These are phyloP conservation scores for Venustoraphidia nigricollis DNA, from an alignment of 2,888 invertebrate genomes.

Conservation along the genomic window DNA sequence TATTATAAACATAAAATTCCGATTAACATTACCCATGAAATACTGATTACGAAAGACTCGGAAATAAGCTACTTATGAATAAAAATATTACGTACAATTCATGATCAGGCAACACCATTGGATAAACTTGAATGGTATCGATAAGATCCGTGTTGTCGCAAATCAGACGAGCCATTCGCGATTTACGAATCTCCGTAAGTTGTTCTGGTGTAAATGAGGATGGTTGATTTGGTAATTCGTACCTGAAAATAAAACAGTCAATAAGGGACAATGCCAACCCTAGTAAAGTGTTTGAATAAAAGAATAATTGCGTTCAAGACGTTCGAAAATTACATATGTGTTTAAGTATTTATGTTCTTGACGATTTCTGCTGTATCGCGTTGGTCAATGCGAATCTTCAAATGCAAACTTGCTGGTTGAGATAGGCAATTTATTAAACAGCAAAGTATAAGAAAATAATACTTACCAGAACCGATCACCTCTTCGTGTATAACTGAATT, in stretches of 20 bases:
- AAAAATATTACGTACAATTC: slow-evolving; percentile 57
- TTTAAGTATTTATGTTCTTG: background rate
- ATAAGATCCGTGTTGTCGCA: slow-evolving; percentile 89
- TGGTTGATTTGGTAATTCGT: slow-evolving; percentile 80
- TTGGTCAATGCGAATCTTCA: background rate
- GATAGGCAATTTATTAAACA: background rate
- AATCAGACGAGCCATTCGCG: slow-evolving; percentile 64
- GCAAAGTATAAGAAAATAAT: background rate
- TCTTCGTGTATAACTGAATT: slow-evolving; percentile 75
- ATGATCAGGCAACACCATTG: slow-evolving; percentile 84
- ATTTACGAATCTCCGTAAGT: slow-evolving; percentile 66
- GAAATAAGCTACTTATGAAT: background rate
- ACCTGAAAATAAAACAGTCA: slow-evolving; percentile 31
- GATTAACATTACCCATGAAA: too few species aligned
- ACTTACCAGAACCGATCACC: slow-evolving; percentile 82
- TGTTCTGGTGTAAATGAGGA: slow-evolving; percentile 82
- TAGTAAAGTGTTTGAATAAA: too few species aligned
- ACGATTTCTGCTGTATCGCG: background rate
- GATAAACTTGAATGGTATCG: slow-evolving; percentile 79
- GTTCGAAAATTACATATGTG: background rate
- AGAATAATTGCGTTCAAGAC: background rate
- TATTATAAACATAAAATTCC: too few species aligned
- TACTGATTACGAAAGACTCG: too few species aligned
- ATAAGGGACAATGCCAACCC: too few species aligned
- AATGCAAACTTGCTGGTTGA: background rate